Evolutionary conservation across 2,113 vertebrate genomes (phyloP).

Genomic region (Nibea albiflora): DNA sequence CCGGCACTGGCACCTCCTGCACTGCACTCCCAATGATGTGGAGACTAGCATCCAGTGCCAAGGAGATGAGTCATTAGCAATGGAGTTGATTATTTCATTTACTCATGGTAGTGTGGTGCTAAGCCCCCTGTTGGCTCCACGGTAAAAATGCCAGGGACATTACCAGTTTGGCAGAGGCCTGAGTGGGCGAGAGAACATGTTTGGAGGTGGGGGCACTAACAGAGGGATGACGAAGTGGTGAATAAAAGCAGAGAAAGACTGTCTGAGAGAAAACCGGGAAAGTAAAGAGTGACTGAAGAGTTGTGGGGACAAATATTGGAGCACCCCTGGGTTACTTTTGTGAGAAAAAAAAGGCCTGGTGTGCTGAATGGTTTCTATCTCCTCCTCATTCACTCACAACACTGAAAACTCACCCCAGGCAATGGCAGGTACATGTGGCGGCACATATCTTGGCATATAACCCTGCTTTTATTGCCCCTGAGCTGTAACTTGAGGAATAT

Average conservation of each 20-base stretch:
- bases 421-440: constrained; percentile 67
- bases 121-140: constrained; percentile 27
- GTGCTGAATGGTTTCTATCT: constrained; percentile 64
- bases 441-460: constrained; percentile 74
- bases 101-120: constrained; percentile 55
- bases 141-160: constrained; percentile 41
- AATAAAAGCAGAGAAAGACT: neutral
- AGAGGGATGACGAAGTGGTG: neutral
- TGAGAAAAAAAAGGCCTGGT: constrained; percentile 44
- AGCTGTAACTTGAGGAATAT: constrained; percentile 73
- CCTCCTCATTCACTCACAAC: constrained; percentile 44
- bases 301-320: constrained; percentile 34
- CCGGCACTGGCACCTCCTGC: constrained; percentile 55
- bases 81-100: constrained; percentile 69
- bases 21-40: constrained; percentile 40
- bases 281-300: constrained; percentile 23
- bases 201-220: constrained; percentile 19
- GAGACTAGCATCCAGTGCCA: constrained; percentile 51
- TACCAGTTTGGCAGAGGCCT: constrained; percentile 37
- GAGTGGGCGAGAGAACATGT: constrained; percentile 25
- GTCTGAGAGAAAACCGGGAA: neutral
- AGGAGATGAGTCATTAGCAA: constrained; percentile 67
- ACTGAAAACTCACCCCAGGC: constrained; percentile 65
- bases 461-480: constrained; percentile 65
- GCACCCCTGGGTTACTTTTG: constrained; percentile 59